Percentiles rank a stretch among this genome's conserved stretches.
Conservation (phyloP, 2,888 invertebrate species). For the Scotopteryx bipunctaria region DNA sequence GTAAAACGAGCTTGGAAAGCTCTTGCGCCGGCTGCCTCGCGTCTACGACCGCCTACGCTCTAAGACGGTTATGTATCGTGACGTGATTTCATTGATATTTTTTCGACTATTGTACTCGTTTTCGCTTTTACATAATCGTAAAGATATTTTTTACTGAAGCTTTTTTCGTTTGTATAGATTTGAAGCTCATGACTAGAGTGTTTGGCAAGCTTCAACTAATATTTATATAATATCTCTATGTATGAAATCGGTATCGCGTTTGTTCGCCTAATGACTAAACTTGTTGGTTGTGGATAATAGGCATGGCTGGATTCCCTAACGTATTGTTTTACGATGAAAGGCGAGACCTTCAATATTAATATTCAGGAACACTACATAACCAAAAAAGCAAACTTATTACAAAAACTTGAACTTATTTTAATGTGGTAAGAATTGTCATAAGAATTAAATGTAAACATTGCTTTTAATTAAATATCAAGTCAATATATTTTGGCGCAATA, state of each 20-base stretch:
- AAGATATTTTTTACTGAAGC: slow-evolving; percentile 1
- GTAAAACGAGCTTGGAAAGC: slow-evolving; percentile 41
- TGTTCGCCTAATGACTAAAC: background rate
- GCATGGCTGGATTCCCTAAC: background rate
- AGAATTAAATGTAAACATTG: slow-evolving; percentile 21
- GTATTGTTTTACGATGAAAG: background rate
- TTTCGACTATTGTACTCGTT: slow-evolving; percentile 45
- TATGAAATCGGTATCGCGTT: background rate
- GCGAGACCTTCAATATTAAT: background rate
- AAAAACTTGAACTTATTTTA: background rate
- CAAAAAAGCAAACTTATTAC: background rate
- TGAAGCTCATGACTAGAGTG: background rate
- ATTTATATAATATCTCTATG: background rate
- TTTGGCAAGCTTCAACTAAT: background rate
- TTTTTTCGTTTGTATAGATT: background rate
- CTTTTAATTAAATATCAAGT: slow-evolving; percentile 39
- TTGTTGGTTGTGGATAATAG: background rate
- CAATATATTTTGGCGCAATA: slow-evolving; percentile 37
- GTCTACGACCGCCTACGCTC: slow-evolving; percentile 45
- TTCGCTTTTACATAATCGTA: slow-evolving; percentile 13
- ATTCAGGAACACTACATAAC: background rate
- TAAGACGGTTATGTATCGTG: slow-evolving; percentile 59
- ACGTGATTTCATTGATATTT: slow-evolving; percentile 73
- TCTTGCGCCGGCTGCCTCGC: slow-evolving; percentile 57
- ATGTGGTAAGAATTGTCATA: slow-evolving; percentile 21